Conservation (phyloP, 2,797 vertebrate genomes). For the Potorous gilbertii region DNA sequence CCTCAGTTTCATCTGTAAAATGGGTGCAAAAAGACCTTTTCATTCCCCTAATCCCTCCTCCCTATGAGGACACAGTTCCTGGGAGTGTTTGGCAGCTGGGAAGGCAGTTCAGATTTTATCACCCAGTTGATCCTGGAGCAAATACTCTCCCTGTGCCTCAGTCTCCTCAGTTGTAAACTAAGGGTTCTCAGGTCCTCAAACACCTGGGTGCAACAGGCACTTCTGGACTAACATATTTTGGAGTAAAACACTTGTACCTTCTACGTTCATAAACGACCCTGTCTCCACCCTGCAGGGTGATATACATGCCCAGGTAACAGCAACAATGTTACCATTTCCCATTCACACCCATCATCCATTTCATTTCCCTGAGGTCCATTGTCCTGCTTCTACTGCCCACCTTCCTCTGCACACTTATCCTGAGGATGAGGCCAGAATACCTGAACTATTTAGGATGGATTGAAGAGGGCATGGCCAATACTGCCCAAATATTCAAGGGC, state of each 20-base stretch:
- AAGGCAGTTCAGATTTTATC: not conserved
- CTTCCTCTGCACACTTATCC: not conserved
- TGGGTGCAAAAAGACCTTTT: not conserved
- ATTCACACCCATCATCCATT: not conserved
- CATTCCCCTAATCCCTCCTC: not conserved
- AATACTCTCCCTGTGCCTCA: not conserved
- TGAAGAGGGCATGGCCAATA: not conserved
- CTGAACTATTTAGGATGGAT: not conserved
- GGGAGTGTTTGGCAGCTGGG: not conserved
- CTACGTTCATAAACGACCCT: not conserved
- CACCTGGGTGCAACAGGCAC: too few species aligned
- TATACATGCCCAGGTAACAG: not conserved
- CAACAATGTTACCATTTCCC: not conserved
- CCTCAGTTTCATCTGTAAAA: too few species aligned
- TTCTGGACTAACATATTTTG: not conserved
- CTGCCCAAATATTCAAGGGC: too few species aligned
- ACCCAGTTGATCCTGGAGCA: not conserved
- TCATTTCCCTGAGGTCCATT: not conserved
- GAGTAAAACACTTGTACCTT: not conserved
- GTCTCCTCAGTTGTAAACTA: not conserved
- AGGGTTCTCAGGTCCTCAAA: not conserved
- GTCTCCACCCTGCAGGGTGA: not conserved
- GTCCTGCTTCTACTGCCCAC: not conserved
- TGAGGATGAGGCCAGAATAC: too few species aligned
- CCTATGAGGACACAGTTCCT: not conserved